These are phyloP conservation scores for Palloptera scutellata DNA, from an alignment of 2,888 invertebrate genomes.

Conservation along the genomic window DNA sequence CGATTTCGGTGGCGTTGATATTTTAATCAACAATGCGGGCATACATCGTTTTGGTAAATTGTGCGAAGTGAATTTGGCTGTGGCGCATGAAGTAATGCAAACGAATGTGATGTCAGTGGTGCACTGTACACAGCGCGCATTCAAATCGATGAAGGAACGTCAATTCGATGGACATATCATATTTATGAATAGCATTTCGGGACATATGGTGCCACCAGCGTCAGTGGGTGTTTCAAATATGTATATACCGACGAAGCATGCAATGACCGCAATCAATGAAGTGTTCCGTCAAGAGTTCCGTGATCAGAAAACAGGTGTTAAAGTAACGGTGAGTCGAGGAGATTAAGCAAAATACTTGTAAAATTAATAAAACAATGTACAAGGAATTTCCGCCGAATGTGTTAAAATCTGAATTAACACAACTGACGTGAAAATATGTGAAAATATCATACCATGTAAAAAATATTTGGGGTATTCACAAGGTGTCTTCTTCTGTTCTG, in stretches of 20 bases:
- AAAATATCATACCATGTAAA: background rate
- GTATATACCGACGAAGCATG: slow-evolving; percentile 57
- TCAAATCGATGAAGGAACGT: slow-evolving; percentile 62
- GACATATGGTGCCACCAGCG: slow-evolving; percentile 34
- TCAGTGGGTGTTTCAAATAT: slow-evolving; percentile 46
- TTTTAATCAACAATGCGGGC: slow-evolving; percentile 69
- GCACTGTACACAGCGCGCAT: slow-evolving; percentile 62
- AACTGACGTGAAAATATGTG: slow-evolving; percentile 29
- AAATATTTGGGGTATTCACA: too few relatives aligned
- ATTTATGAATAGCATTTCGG: slow-evolving; percentile 58
- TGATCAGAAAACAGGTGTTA: slow-evolving; percentile 60
- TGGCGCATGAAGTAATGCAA: slow-evolving; percentile 54
- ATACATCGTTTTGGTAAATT: slow-evolving; percentile 44
- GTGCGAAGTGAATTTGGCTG: slow-evolving; percentile 33
- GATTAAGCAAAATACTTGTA: slow-evolving; percentile 37
- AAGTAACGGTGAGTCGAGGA: slow-evolving; percentile 61
- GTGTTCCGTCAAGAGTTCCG: slow-evolving; percentile 68
- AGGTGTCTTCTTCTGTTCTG: too few relatives aligned
- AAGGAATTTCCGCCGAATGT: slow-evolving; percentile 58
- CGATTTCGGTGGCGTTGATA: slow-evolving; percentile 67
- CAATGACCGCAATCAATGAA: slow-evolving; percentile 67
- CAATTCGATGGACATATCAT: slow-evolving; percentile 62
- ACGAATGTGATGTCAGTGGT: slow-evolving; percentile 61
- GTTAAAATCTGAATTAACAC: slow-evolving; percentile 50
- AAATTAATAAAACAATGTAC: too few relatives aligned